Base-by-base conservation (phyloP, 1,140 invertebrate species). In the Polypedilum vanderplanki region DNA sequence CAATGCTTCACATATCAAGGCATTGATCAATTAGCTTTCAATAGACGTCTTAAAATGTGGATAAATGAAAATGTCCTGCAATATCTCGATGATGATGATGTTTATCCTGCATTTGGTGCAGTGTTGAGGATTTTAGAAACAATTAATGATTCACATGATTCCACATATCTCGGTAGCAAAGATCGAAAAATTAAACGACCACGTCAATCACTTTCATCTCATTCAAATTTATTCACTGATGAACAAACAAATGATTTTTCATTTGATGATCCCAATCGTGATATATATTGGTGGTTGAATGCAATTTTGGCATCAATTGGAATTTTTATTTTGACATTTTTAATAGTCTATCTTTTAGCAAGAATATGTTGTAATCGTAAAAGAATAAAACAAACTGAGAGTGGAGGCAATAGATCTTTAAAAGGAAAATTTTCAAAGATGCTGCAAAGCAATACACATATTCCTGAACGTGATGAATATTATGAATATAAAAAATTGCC, bases 71-170 rank as follows among this genome's bases (percentile, higher is more conserved):
- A 76, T 10, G 17, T 83, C 1, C 75, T 80, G 41, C 15, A 76
- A 24, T 79, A 81, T 75, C 79, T 81, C 67, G 75, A 75, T 1
- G 81, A 82, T 73, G 79, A 80, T 18, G 24, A 77, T 15, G 80
- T 82, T 75, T 83, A 83, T 78, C 81, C 81, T 5, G 81, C 80
- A 0, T 75, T 83, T 41, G 81, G 80, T 0, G 81, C 79, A 0
- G 75, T 81, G 0, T 65, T 83, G 41, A 77, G 79, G 73, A 77
- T 83, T 33, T 77, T 79, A 10, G 78, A 80, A 70, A 74, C 75
- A 70, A 67, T 75, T 22, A 67, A 73, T 73, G 7, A 9, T 73
- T n/a, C n/a, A 41, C 22, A 73, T 20, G 20, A 73, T 33, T 74
- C 24, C 40, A 20, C 9, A 20, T 65, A 33, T 46, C 46, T 17